These are phyloP conservation scores for Bugulina stolonifera DNA, from an alignment of 2,888 invertebrate species.

Conservation along the genomic window DNA sequence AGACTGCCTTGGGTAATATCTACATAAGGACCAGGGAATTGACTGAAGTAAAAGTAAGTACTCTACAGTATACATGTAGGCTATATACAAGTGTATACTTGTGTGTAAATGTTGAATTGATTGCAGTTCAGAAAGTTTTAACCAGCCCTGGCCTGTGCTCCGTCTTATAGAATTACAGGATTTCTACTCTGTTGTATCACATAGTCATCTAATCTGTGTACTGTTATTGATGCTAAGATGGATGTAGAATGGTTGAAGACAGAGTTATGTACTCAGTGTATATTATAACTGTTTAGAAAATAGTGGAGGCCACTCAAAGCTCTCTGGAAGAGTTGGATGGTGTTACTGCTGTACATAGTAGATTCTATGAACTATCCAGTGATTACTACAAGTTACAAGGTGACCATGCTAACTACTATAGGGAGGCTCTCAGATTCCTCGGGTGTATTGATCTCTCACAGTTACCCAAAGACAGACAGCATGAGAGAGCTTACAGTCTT, in stretches of 20 bases:
- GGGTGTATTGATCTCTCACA: slow-evolving; percentile 69
- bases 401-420: slow-evolving; percentile 83
- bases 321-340: slow-evolving; percentile 84
- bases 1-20: slow-evolving; percentile 64
- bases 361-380: slow-evolving; percentile 86
- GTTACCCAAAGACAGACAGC: slow-evolving; percentile 54
- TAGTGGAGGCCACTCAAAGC: slow-evolving; percentile 78
- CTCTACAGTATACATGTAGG: slow-evolving; percentile 10
- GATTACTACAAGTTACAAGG: slow-evolving; percentile 73
- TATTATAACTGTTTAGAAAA: slow-evolving; percentile 61
- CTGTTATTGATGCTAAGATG: too few species aligned
- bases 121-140: too few species aligned
- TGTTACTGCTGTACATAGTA: slow-evolving; percentile 84
- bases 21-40: slow-evolving; percentile 52
- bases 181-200: too few species aligned
- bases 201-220: too few species aligned
- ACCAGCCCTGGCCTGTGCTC: too few species aligned
- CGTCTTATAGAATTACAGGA: too few species aligned
- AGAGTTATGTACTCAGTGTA: too few species aligned
- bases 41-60: slow-evolving; percentile 52
- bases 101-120: too few species aligned
- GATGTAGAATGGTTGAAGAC: too few species aligned
- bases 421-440: slow-evolving; percentile 75
- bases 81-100: too few species aligned
- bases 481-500: slow-evolving; percentile 73